Percentiles rank a stretch among this genome's conserved stretches.
Evolutionary conservation across 2,888 invertebrate species (phyloP).

Genomic region (Ectemnius continuus): DNA sequence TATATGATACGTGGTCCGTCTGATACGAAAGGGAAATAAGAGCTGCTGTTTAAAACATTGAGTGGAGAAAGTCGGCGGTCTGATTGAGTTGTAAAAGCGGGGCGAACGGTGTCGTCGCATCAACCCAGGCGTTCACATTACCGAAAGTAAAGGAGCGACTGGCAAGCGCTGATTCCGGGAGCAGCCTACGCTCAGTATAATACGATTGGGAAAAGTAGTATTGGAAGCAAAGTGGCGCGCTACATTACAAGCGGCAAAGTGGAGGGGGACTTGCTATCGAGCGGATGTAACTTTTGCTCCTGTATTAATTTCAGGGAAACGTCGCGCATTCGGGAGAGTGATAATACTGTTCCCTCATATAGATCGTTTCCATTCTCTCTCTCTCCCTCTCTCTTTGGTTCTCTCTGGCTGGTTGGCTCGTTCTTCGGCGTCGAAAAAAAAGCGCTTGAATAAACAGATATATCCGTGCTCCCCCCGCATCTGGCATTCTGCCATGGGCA

Average conservation of each 20-base stretch:
- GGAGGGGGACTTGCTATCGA: not conserved
- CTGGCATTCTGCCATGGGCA: slow-evolving; percentile 5
- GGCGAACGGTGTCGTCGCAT: not conserved
- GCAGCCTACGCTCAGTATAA: not conserved
- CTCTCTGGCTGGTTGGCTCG: not conserved
- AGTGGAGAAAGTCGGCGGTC: no score
- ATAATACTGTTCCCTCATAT: not conserved
- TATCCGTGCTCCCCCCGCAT: slow-evolving; percentile 6
- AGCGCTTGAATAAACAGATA: slow-evolving; percentile 9
- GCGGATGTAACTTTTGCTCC: not conserved
- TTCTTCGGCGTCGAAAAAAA: slow-evolving; percentile 3
- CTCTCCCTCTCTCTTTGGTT: no score
- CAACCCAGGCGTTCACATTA: slow-evolving; percentile 5
- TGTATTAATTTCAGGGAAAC: not conserved
- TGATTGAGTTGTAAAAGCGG: no score
- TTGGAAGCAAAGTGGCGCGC: not conserved
- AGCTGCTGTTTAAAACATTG: no score
- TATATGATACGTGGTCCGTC: no score
- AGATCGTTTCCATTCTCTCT: not conserved
- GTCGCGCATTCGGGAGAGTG: slow-evolving; percentile 1
- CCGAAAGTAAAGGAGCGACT: not conserved
- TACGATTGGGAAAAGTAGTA: not conserved
- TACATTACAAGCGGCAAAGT: not conserved
- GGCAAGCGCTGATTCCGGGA: not conserved
- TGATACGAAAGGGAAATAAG: no score